Conservation (phyloP, 2,797 vertebrate genomes). For the Coracias cyanogaster region DNA sequence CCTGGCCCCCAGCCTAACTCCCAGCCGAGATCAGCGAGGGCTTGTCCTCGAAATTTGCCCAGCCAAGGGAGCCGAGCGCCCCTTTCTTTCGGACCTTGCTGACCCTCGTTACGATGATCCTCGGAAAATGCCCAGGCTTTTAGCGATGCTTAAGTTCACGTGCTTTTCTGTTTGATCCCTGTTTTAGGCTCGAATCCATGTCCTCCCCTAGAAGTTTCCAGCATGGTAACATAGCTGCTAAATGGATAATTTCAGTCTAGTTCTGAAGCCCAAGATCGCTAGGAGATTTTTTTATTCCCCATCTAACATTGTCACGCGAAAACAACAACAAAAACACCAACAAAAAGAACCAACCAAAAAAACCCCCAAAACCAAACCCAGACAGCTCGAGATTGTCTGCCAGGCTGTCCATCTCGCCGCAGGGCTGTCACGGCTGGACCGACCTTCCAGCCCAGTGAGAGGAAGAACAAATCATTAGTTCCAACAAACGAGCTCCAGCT, state of each 20-base stretch:
- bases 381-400: background rate
- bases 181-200: background rate
- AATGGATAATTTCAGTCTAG: background rate
- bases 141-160: background rate
- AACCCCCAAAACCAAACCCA: background rate
- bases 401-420: background rate
- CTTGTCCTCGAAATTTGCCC: background rate
- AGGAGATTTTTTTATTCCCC: background rate
- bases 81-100: background rate
- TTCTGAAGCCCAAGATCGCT: background rate
- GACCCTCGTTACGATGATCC: background rate
- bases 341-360: too few species aligned
- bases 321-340: background rate
- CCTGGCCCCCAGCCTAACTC: background rate
- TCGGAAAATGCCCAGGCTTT: background rate
- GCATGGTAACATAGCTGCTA: background rate
- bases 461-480: background rate
- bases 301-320: background rate
- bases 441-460: background rate
- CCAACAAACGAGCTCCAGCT: background rate
- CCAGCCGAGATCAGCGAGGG: background rate
- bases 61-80: background rate
- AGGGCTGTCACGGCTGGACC: background rate
- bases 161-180: background rate
- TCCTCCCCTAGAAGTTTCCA: background rate